These are phyloP conservation scores for Mormyrops boulengeri DNA, from an alignment of 2,797 vertebrate genomes.

Conservation along the genomic window DNA sequence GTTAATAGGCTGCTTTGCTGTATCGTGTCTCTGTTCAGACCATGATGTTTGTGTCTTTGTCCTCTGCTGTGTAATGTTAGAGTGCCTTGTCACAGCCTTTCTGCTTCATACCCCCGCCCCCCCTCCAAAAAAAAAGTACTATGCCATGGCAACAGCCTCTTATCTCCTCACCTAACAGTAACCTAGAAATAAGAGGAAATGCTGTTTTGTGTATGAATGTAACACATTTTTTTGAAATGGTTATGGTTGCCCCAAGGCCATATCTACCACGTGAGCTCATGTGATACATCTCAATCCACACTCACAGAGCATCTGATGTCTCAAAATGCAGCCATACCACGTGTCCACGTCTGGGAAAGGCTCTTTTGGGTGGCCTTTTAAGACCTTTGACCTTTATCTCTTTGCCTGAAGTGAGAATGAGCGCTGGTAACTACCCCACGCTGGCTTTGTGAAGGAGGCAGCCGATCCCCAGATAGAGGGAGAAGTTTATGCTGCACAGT, in stretches of 20 bases:
- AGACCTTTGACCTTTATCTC: background rate
- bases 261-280: slow-evolving; percentile 30
- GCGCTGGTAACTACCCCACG: background rate
- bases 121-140: background rate
- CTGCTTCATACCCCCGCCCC: background rate
- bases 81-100: background rate
- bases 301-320: background rate
- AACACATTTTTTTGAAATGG: background rate
- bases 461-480: background rate
- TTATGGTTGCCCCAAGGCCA: slow-evolving; percentile 1
- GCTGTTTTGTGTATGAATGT: background rate
- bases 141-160: background rate
- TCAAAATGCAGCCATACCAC: background rate
- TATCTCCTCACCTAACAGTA: background rate
- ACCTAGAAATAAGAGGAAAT: background rate
- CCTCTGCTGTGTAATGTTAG: background rate
- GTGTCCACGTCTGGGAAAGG: background rate
- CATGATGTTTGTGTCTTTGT: background rate
- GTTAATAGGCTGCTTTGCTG: background rate
- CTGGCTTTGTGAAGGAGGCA: background rate
- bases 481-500: background rate
- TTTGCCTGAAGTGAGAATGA: background rate
- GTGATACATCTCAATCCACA: slow-evolving; percentile 18
- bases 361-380: background rate
- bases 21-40: background rate